Conservation (phyloP, 2,797 vertebrate genomes). For the Oryzias sinensis region DNA sequence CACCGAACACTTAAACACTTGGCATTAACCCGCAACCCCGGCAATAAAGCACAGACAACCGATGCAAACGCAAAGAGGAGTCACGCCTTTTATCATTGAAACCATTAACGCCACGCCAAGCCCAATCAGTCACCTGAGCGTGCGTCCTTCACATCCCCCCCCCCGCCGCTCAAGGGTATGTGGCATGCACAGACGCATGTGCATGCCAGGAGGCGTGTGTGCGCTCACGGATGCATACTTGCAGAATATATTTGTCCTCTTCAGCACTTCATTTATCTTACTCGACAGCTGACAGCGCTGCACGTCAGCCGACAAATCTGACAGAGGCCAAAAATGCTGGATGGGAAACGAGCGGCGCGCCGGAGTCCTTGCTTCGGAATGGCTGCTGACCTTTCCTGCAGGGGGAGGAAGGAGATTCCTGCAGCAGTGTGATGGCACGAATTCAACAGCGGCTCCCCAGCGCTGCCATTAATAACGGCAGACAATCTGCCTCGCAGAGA, state of each 20-base stretch:
- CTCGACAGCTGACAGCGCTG: conserved; percentile 24
- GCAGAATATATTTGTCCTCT: background rate
- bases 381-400: conserved; percentile 49
- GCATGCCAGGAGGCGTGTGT: background rate
- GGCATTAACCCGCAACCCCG: conserved; percentile 56
- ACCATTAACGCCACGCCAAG: conserved; percentile 66
- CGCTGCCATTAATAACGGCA: conserved; percentile 66
- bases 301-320: conserved; percentile 6
- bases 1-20: conserved; percentile 46
- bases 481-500: conserved; percentile 60
- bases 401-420: conserved; percentile 33
- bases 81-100: conserved; percentile 57
- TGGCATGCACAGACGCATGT: background rate
- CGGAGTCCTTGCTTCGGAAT: conserved; percentile 9
- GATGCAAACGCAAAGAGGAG: conserved; percentile 21
- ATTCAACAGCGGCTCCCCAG: conserved; percentile 59
- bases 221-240: background rate
- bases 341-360: conserved; percentile 10
- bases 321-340: conserved; percentile 16
- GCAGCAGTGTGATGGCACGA: conserved; percentile 52
- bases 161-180: conserved; percentile 1
- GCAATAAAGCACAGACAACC: conserved; percentile 49
- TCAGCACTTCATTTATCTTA: background rate
- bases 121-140: conserved; percentile 58
- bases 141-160: conserved; percentile 12